phyloP scores from a whole-genome alignment of 2,113 vertebrate species.

The Laticauda colubrina region DNA sequence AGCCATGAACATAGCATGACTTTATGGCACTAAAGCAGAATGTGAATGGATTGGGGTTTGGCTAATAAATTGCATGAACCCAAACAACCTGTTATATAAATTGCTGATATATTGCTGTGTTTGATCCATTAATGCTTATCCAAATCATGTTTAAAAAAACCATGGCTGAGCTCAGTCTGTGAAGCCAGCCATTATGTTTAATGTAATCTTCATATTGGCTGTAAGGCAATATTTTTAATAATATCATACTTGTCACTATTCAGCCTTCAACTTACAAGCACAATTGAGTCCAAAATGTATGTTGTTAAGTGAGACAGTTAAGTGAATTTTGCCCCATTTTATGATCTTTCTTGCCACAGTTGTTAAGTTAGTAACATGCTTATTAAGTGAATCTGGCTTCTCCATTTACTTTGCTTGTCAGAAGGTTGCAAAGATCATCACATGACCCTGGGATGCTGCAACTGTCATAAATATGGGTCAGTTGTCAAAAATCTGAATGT shows the following conservation, averaged over 20 bases:
- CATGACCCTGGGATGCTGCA: too few species aligned
- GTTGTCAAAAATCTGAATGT: too few species aligned
- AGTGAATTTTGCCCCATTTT: too few species aligned
- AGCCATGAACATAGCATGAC: background rate
- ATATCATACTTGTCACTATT: background rate
- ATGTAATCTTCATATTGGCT: background rate
- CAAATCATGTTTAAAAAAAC: background rate
- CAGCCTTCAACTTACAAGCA: too few species aligned
- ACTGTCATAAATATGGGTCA: too few species aligned
- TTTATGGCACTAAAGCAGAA: background rate
- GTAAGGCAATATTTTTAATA: background rate
- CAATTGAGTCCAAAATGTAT: too few species aligned
- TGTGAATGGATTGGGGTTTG: background rate
- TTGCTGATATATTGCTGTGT: background rate
- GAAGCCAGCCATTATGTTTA: background rate
- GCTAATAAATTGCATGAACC: background rate
- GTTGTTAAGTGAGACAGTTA: too few species aligned
- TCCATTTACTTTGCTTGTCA: too few species aligned
- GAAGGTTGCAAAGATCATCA: too few species aligned
- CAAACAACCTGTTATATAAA: background rate
- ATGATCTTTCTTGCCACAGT: too few species aligned
- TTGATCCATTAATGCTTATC: background rate
- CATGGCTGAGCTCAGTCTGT: background rate
- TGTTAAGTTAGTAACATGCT: too few species aligned
- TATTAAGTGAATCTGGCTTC: too few species aligned